Conservation (phyloP, 2,888 invertebrate species). For the Steinernema hermaphroditum region DNA sequence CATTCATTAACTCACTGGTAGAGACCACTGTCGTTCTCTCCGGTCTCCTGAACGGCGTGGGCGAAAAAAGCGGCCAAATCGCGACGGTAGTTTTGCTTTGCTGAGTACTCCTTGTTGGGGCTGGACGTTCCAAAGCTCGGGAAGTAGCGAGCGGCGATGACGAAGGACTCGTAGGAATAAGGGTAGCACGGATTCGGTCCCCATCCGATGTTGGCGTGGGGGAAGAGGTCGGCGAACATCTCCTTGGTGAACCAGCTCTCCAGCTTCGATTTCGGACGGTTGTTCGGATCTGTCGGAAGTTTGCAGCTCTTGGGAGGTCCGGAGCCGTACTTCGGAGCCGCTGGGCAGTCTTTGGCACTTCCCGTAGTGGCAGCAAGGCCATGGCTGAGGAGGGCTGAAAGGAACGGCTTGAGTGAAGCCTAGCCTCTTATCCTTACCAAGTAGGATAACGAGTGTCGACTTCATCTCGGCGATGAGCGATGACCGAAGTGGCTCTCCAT, state of each 20-base stretch:
- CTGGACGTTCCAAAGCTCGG: constrained; percentile 37
- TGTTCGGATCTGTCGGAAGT: constrained; percentile 49
- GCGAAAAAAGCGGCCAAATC: constrained; percentile 60
- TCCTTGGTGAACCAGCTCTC: constrained; percentile 55
- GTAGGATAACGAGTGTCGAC: background rate
- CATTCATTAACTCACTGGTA: constrained; percentile 42
- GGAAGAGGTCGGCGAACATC: constrained; percentile 58
- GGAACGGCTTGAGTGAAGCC: background rate
- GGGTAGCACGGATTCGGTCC: too few relatives aligned
- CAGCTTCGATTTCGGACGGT: constrained; percentile 44
- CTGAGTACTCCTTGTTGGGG: constrained; percentile 51
- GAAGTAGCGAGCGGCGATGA: constrained; percentile 59
- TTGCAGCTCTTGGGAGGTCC: constrained; percentile 46
- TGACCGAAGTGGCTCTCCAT: background rate
- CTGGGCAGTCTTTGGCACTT: constrained; percentile 37
- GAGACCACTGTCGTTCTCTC: constrained; percentile 35
- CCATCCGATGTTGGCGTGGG: constrained; percentile 60
- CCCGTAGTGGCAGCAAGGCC: constrained; percentile 3
- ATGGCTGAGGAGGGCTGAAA: background rate
- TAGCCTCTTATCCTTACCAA: background rate
- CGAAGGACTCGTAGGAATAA: constrained; percentile 59
- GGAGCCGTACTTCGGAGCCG: constrained; percentile 40
- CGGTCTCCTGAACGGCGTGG: too few relatives aligned
- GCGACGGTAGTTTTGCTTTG: constrained; percentile 50
- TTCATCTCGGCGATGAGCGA: constrained; percentile 12